Evolutionary conservation across 2,113 vertebrate species (phyloP).

Genomic region (Limanda limanda): DNA sequence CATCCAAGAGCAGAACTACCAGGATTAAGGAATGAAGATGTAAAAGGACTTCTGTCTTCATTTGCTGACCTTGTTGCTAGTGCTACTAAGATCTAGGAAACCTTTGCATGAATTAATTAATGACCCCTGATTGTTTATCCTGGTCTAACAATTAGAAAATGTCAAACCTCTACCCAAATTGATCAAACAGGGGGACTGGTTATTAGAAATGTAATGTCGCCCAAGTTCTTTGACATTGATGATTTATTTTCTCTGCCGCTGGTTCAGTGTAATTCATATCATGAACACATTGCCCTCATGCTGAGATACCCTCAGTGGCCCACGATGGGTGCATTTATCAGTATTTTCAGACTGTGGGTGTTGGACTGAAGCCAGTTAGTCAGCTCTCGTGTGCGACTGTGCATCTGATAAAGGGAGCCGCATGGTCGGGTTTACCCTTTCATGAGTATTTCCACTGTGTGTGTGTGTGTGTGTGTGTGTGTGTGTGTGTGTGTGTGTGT

Average conservation of each 20-base stretch:
- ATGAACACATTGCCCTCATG: slow-evolving; percentile 15
- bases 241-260: neutral
- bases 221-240: neutral
- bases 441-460: neutral
- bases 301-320: slow-evolving; percentile 1
- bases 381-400: slow-evolving; percentile 10
- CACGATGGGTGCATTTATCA: neutral
- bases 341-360: slow-evolving; percentile 12
- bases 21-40: neutral
- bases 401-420: slow-evolving; percentile 35
- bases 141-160: neutral
- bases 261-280: neutral
- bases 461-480: slow-evolving; percentile 8
- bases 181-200: neutral
- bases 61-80: neutral
- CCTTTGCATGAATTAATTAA: no score
- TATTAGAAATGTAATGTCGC: neutral
- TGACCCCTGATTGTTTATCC: neutral
- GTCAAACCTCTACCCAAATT: neutral
- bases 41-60: neutral
- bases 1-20: neutral
- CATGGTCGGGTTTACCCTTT: slow-evolving; percentile 19
- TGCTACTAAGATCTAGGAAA: neutral
- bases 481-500: neutral
- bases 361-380: slow-evolving; percentile 12